phyloP scores from a whole-genome alignment of 2,888 invertebrate genomes.

The Pristionchus arcanus region DNA sequence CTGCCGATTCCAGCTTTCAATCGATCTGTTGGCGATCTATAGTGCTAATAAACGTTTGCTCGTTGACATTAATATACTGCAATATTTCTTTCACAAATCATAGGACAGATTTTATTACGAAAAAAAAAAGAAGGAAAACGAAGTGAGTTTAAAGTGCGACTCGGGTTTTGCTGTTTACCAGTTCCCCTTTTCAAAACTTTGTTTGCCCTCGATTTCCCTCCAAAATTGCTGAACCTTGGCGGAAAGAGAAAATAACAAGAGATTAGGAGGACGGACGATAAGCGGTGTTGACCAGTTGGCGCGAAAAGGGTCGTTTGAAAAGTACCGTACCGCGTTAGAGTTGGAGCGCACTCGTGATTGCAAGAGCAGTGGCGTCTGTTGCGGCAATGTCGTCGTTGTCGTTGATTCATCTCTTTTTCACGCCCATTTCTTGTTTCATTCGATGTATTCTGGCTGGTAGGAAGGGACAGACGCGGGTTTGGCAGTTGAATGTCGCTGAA shows the following conservation, averaged over 20 bases:
- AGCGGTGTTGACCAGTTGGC: slow-evolving; percentile 26
- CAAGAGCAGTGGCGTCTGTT: not conserved
- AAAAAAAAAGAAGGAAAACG: too few relatives aligned
- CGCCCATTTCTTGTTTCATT: slow-evolving; percentile 9
- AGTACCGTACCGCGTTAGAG: not conserved
- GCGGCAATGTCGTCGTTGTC: not conserved
- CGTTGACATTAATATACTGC: too few relatives aligned
- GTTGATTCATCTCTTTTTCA: not conserved
- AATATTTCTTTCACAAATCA: too few relatives aligned
- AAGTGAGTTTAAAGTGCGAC: too few relatives aligned
- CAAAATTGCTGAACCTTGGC: not conserved
- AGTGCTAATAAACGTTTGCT: not conserved
- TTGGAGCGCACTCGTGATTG: slow-evolving; percentile 6
- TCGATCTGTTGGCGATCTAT: not conserved
- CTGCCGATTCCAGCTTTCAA: too few relatives aligned
- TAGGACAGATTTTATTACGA: too few relatives aligned
- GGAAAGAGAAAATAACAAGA: slow-evolving; percentile 18
- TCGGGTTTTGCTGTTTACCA: not conserved
- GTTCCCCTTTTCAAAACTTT: not conserved
- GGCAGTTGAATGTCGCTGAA: slow-evolving; percentile 6
- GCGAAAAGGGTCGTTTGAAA: slow-evolving; percentile 24
- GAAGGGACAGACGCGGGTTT: not conserved
- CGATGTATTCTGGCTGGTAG: not conserved
- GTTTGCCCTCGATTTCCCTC: slow-evolving; percentile 9
- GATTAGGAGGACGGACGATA: slow-evolving; percentile 45